Conservation (phyloP, 2,797 vertebrate species). For the Amazonetta brasiliensis region DNA sequence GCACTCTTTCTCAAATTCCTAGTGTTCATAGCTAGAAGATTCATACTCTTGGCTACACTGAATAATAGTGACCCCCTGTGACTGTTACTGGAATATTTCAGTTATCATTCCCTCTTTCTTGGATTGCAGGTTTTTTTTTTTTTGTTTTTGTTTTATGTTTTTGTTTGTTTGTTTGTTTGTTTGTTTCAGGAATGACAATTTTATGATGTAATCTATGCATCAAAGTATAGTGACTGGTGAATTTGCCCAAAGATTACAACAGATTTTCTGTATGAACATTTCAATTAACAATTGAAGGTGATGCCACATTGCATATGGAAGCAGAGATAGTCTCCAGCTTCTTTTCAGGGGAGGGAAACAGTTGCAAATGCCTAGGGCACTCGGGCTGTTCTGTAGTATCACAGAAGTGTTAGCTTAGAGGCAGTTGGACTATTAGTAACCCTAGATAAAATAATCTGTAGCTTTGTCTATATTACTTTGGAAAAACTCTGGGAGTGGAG, state of each 20-base stretch:
- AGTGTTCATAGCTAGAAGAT: background rate
- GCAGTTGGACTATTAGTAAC: background rate
- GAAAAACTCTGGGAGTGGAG: background rate
- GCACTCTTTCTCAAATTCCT: background rate
- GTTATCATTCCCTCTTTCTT: background rate
- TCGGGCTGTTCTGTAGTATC: background rate
- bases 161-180: background rate
- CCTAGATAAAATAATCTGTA: background rate
- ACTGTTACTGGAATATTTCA: background rate
- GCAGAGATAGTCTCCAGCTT: background rate
- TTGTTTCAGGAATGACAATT: background rate
- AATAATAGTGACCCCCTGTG: background rate
- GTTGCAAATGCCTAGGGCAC: background rate
- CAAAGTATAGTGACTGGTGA: background rate
- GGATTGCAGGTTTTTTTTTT: no score
- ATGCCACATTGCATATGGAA: background rate
- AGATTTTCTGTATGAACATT: background rate
- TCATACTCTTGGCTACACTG: rapidly evolving
- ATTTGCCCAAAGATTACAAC: background rate
- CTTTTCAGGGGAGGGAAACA: background rate
- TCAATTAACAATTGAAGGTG: background rate
- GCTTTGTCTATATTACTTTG: background rate
- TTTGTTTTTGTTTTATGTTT: no score
- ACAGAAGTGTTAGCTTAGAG: background rate
- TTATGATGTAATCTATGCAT: no score